phyloP scores from a whole-genome alignment of 35 echinoderm and acorn worm species.

The Apostichopus japonicus region DNA sequence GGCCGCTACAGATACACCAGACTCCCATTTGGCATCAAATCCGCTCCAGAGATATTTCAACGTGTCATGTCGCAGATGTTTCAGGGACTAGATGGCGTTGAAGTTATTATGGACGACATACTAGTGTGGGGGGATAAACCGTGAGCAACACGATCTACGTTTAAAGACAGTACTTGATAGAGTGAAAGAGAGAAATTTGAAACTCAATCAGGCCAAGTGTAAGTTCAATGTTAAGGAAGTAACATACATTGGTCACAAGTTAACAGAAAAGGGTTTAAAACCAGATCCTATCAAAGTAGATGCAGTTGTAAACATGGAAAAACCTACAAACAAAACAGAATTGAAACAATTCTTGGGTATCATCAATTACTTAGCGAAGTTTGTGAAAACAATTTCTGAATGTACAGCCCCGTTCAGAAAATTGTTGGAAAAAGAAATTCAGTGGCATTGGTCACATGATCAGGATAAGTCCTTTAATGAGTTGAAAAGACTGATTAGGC shows the following conservation, averaged over 20 bases:
- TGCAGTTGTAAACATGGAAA: not conserved
- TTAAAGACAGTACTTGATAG: not conserved
- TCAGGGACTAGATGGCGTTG: slow-evolving; percentile 52
- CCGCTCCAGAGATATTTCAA: slow-evolving; percentile 35
- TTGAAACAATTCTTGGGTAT: not conserved
- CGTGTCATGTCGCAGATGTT: slow-evolving; percentile 54
- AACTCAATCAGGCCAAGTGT: not conserved
- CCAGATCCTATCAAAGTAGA: not conserved
- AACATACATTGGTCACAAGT: not conserved
- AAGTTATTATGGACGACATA: slow-evolving; percentile 55
- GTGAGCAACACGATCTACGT: slow-evolving; percentile 50
- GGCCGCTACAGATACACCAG: slow-evolving; percentile 59
- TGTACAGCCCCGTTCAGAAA: not conserved
- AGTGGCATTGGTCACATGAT: slow-evolving; percentile 22
- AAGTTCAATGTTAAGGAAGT: not conserved
- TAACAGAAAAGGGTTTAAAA: too few species aligned
- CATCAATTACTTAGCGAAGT: not conserved
- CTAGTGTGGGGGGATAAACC: not conserved
- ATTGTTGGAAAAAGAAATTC: slow-evolving; percentile 11
- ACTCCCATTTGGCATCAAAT: slow-evolving; percentile 59
- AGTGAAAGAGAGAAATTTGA: not conserved
- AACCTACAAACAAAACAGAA: not conserved
- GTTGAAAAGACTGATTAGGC: not conserved
- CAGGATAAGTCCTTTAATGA: not conserved
- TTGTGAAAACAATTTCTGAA: too few species aligned